These are phyloP conservation scores for Ataeniobius toweri DNA, from an alignment of 2,797 vertebrate genomes.

Conservation along the genomic window DNA sequence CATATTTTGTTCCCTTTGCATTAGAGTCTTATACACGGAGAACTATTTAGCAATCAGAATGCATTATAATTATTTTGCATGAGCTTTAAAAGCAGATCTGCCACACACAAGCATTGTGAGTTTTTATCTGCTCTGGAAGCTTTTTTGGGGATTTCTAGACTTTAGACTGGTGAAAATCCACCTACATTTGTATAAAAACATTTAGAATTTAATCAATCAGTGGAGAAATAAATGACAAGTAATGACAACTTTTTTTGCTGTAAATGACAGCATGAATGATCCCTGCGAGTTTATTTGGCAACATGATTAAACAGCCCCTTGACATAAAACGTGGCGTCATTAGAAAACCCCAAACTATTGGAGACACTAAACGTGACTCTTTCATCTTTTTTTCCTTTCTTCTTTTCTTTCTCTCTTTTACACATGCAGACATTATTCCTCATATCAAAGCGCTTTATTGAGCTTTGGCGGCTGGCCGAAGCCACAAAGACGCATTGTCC, in stretches of 20 bases:
- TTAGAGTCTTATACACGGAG: not conserved
- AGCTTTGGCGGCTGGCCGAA: conserved; percentile 36
- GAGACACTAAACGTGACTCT: conserved; percentile 56
- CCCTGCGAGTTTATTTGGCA: conserved; percentile 28
- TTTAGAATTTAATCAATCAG: not conserved
- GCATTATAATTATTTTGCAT: not conserved
- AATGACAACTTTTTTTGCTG: not conserved
- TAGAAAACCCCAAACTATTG: conserved; percentile 44
- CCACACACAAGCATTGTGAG: not conserved
- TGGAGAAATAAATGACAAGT: not conserved
- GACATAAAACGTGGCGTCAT: conserved; percentile 28
- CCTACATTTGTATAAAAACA: not conserved
- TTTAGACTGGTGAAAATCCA: not conserved
- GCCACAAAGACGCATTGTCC: conserved; percentile 51
- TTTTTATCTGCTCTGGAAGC: not conserved
- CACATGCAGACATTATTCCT: conserved; percentile 60
- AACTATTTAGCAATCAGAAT: not conserved
- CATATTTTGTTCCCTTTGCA: not conserved
- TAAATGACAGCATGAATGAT: conserved; percentile 1
- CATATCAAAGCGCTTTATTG: conserved; percentile 62
- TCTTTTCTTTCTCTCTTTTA: conserved; percentile 46
- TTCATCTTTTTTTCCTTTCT: conserved; percentile 59
- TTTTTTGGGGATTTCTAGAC: not conserved
- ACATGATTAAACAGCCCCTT: conserved; percentile 35
- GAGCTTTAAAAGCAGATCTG: not conserved